Conservation (phyloP, 2,113 vertebrate species). For the Xiphophorus maculatus region DNA sequence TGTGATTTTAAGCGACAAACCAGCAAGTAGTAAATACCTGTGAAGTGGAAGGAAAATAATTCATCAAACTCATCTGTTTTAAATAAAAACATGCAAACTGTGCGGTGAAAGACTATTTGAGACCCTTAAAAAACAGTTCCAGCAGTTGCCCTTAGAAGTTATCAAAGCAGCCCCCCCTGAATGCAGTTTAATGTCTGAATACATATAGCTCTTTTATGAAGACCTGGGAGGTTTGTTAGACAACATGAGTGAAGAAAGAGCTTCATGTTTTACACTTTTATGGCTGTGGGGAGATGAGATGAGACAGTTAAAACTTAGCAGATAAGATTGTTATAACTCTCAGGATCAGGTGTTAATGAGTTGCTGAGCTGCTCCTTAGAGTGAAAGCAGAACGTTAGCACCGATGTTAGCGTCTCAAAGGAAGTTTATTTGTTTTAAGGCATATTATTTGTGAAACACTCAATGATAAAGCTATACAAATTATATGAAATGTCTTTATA, state of each 20-base stretch:
- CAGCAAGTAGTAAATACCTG: neutral
- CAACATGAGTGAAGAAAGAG: neutral
- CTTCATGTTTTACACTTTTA: neutral
- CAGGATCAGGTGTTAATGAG: constrained; percentile 5
- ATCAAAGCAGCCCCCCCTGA: neutral
- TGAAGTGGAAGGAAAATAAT: neutral
- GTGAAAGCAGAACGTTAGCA: neutral
- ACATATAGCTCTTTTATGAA: neutral
- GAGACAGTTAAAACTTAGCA: neutral
- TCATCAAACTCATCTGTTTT: neutral
- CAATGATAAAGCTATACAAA: neutral
- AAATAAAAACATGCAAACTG: neutral
- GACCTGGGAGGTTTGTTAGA: neutral
- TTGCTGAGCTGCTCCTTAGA: neutral
- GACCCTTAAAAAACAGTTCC: too few relatives aligned
- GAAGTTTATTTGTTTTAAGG: neutral
- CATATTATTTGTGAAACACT: neutral
- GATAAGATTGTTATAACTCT: neutral
- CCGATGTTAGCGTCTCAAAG: neutral
- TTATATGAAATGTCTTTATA: neutral
- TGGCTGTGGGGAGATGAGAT: neutral
- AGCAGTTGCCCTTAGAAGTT: too few relatives aligned
- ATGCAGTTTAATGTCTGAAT: neutral
- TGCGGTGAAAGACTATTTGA: neutral
- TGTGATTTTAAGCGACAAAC: neutral